These are phyloP conservation scores for Leuciscus idus DNA, from an alignment of 2,113 vertebrate species.

Conservation along the genomic window DNA sequence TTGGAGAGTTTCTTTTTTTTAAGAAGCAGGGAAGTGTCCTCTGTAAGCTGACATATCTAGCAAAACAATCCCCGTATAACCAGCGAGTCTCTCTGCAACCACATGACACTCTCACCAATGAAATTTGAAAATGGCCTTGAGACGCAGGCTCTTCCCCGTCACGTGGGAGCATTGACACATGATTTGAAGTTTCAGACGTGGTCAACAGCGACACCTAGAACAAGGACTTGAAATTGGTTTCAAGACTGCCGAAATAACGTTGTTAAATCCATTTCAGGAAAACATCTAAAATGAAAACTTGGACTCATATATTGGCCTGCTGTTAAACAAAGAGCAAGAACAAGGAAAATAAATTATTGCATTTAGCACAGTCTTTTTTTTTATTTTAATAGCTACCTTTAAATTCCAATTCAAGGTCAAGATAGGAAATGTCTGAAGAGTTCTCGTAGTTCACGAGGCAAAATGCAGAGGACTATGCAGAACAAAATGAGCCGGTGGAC, in stretches of 20 bases:
- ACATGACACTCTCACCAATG: constrained; percentile 99
- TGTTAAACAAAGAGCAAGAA: neutral
- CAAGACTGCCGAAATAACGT: constrained; percentile 49
- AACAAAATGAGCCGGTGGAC: neutral
- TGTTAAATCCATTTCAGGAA: constrained; percentile 20
- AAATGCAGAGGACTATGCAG: neutral
- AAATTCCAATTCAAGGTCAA: constrained; percentile 50
- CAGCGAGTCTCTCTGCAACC: constrained; percentile 95
- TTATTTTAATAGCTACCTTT: neutral
- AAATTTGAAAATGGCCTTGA: constrained; percentile 98
- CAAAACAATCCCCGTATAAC: constrained; percentile 98
- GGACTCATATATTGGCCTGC: neutral
- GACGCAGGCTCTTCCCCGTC: constrained; percentile 86
- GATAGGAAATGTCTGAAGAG: constrained; percentile 27
- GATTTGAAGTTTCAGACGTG: constrained; percentile 79
- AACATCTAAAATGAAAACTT: constrained; percentile 31
- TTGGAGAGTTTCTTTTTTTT: constrained; percentile 83
- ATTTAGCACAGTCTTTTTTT: neutral
- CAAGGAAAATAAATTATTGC: neutral
- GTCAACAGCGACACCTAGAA: constrained; percentile 96
- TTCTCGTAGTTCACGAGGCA: neutral
- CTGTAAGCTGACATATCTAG: constrained; percentile 99
- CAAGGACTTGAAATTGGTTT: constrained; percentile 81
- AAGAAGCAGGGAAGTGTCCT: constrained; percentile 96
- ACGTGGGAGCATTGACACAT: constrained; percentile 76